phyloP scores from a whole-genome alignment of 2,113 vertebrate species.

The Romanogobio albipinnatus region DNA sequence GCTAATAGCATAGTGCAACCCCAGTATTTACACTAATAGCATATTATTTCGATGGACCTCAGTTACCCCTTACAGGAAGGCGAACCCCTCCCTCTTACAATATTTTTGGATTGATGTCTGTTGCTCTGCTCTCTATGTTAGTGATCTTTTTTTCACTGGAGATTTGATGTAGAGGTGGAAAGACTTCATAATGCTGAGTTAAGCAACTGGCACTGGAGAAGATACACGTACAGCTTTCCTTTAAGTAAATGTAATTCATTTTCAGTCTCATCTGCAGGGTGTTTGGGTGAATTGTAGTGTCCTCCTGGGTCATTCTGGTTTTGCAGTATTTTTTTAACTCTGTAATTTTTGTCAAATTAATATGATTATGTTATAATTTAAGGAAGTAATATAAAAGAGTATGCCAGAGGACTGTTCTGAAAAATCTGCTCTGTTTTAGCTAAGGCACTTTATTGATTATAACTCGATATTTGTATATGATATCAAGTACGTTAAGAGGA shows the following conservation, averaged over 20 bases:
- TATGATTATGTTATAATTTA: not conserved
- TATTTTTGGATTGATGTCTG: constrained; percentile 64
- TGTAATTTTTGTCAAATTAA: not conserved
- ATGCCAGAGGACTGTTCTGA: not conserved
- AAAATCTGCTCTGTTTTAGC: not conserved
- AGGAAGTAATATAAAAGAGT: not conserved
- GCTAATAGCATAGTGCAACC: not conserved
- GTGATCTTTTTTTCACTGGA: constrained; percentile 53
- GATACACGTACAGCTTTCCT: constrained; percentile 61
- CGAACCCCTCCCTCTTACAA: not conserved
- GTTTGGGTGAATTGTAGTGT: not conserved
- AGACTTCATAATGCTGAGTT: constrained; percentile 72
- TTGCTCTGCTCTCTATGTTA: constrained; percentile 60
- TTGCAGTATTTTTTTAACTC: not conserved
- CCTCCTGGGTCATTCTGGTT: not conserved
- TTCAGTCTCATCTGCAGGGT: not conserved
- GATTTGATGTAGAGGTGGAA: constrained; percentile 72
- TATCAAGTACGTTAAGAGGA: not conserved
- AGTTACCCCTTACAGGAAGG: not conserved
- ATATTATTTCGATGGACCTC: not conserved
- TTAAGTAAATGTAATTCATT: constrained; percentile 32
- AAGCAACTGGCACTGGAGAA: constrained; percentile 74
- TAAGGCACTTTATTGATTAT: not conserved
- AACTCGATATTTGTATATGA: no score
- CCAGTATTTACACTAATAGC: constrained; percentile 1